Conservation (phyloP, 2,113 vertebrate species). For the Cottus gobio region DNA sequence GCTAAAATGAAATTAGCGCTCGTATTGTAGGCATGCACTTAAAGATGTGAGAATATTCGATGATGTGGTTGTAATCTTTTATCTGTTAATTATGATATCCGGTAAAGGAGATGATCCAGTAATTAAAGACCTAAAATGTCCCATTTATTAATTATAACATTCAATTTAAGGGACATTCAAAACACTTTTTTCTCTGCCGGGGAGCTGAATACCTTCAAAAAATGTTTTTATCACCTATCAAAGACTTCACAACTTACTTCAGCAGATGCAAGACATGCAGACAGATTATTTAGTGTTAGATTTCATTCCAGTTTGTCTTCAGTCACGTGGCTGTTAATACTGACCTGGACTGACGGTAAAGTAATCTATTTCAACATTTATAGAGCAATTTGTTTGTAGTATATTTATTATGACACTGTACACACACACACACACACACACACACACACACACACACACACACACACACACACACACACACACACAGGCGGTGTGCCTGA, state of each 20-base stretch:
- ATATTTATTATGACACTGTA: constrained; percentile 64
- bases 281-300: neutral
- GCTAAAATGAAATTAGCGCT: neutral
- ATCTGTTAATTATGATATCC: neutral
- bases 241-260: neutral
- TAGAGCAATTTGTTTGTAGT: constrained; percentile 54
- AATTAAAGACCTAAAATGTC: neutral
- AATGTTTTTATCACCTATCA: neutral
- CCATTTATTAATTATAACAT: neutral
- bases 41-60: neutral
- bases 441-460: constrained; percentile 16
- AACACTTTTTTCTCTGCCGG: neutral
- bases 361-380: constrained; percentile 66
- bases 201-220: constrained; percentile 1
- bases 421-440: constrained; percentile 21
- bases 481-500: too few species aligned
- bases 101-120: neutral
- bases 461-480: constrained; percentile 8
- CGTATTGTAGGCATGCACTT: neutral
- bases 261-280: neutral
- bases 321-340: constrained; percentile 15
- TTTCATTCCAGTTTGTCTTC: constrained; percentile 16
- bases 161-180: neutral
- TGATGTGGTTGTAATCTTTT: neutral
- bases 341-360: constrained; percentile 35